Conservation (phyloP, 1,140 invertebrate species). For the Sitodiplosis mosellana region DNA sequence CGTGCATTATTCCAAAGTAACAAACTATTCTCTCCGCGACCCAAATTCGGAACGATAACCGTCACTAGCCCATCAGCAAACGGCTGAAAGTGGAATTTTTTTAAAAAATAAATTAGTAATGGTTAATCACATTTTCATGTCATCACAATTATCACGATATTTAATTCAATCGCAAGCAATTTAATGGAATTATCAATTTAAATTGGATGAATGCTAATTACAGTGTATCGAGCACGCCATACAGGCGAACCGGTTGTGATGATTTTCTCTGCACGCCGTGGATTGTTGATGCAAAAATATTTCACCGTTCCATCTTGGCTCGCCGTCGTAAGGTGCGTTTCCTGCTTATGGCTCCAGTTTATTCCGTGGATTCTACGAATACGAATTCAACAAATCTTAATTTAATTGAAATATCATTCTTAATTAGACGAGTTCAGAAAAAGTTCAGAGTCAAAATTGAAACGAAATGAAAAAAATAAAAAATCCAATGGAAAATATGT, state of each 20-base stretch:
- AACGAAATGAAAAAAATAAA: too few relatives aligned
- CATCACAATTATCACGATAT: too few relatives aligned
- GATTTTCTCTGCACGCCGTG: conserved; percentile 58
- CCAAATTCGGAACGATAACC: conserved; percentile 64
- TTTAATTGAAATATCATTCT: conserved; percentile 1
- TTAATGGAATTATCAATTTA: too few relatives aligned
- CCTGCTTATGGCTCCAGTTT: conserved; percentile 77
- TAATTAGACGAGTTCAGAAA: too few relatives aligned
- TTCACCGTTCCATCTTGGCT: conserved; percentile 90
- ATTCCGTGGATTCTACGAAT: conserved; percentile 73
- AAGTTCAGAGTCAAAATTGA: too few relatives aligned
- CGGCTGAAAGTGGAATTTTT: conserved; percentile 34
- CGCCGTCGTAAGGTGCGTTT: conserved; percentile 75
- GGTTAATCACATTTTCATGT: background rate
- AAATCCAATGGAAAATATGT: too few relatives aligned
- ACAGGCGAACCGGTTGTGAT: conserved; percentile 75
- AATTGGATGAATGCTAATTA: conserved; percentile 21
- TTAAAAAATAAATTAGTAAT: background rate
- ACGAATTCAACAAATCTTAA: too few relatives aligned
- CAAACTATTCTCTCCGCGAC: conserved; percentile 61
- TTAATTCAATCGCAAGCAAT: too few relatives aligned
- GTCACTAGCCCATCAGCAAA: conserved; percentile 85
- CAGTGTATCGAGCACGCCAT: conserved; percentile 81
- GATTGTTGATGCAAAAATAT: conserved; percentile 81
- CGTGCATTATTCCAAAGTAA: conserved; percentile 64